Evolutionary conservation across 2,113 vertebrate genomes (phyloP).

Genomic region (Ptychochromis oligacanthus): DNA sequence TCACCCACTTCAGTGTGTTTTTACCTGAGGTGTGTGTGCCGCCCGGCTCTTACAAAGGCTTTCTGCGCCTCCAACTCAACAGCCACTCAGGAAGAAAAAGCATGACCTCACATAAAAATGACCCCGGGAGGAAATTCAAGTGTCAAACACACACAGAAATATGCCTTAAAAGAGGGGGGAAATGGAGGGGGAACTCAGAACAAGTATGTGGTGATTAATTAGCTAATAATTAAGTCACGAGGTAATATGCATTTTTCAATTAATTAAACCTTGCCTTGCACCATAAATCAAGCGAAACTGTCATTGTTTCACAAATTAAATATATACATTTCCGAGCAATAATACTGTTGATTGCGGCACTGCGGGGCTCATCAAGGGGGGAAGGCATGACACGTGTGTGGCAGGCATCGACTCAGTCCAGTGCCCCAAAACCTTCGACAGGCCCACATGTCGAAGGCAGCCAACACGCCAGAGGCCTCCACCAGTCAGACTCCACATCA

Average conservation of each 20-base stretch:
- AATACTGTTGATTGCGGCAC: constrained; percentile 76
- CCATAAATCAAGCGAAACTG: constrained; percentile 80
- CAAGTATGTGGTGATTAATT: constrained; percentile 77
- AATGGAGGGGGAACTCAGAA: constrained; percentile 48
- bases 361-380: constrained; percentile 72
- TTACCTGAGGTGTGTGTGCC: constrained; percentile 11
- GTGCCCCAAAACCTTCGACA: constrained; percentile 67
- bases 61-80: constrained; percentile 56
- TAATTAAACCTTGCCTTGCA: constrained; percentile 80
- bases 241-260: constrained; percentile 80
- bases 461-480: constrained; percentile 56
- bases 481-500: constrained; percentile 51
- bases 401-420: constrained; percentile 74
- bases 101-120: constrained; percentile 77
- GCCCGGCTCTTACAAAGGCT: constrained; percentile 10
- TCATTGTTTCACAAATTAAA: constrained; percentile 79
- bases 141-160: constrained; percentile 69
- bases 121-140: constrained; percentile 75
- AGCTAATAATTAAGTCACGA: constrained; percentile 81
- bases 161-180: constrained; percentile 60
- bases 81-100: constrained; percentile 69
- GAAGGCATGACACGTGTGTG: constrained; percentile 67
- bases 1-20: constrained; percentile 1
- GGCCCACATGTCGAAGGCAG: constrained; percentile 52
- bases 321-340: constrained; percentile 77